Conservation (phyloP, 2,113 vertebrate genomes). For the Rattus rattus region DNA sequence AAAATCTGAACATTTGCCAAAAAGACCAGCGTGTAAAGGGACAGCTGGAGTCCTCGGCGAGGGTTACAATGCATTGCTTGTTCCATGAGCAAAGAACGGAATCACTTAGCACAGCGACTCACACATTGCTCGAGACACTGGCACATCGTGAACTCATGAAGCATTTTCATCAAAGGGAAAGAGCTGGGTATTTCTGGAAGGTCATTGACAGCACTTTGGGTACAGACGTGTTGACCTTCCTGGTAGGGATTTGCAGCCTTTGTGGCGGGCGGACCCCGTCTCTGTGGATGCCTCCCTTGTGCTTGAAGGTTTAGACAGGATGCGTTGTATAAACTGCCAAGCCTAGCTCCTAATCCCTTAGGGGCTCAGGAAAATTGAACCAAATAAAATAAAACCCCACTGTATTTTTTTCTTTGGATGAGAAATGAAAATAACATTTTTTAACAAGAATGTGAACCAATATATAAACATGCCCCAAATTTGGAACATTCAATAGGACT, state of each 20-base stretch:
- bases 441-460: constrained; percentile 63
- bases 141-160: constrained; percentile 52
- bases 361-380: constrained; percentile 59
- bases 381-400: constrained; percentile 66
- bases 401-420: constrained; percentile 58
- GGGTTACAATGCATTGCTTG: constrained; percentile 79
- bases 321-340: constrained; percentile 59
- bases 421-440: constrained; percentile 63
- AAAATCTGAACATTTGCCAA: constrained; percentile 80
- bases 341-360: constrained; percentile 26
- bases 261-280: background rate
- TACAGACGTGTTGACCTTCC: constrained; percentile 68
- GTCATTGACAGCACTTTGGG: constrained; percentile 59
- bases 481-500: background rate
- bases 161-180: constrained; percentile 77
- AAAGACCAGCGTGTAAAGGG: constrained; percentile 69
- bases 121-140: constrained; percentile 54
- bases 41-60: constrained; percentile 80
- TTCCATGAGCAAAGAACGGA: constrained; percentile 65
- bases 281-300: constrained; percentile 53
- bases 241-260: constrained; percentile 36
- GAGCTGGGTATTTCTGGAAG: constrained; percentile 67
- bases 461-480: background rate
- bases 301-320: constrained; percentile 54
- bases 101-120: constrained; percentile 64